Evolutionary conservation across 1,140 invertebrate genomes (phyloP).

Genomic region (Gonioctena quinquepunctata): DNA sequence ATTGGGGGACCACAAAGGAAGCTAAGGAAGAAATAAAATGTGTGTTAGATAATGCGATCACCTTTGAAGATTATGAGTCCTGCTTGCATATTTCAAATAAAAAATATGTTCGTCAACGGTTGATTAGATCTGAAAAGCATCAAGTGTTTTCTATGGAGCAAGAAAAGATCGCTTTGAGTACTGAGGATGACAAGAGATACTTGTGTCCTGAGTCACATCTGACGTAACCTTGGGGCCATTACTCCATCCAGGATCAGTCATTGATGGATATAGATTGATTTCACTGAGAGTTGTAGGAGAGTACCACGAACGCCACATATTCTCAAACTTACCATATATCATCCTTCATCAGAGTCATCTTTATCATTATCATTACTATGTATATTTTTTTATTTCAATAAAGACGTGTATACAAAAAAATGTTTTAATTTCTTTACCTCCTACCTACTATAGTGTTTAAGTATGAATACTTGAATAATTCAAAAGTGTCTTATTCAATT

Average conservation of each 20-base stretch:
- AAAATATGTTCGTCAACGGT: conserved; percentile 15
- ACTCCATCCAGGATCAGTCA: background rate
- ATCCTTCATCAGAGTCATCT: too few species aligned
- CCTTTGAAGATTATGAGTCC: conserved; percentile 36
- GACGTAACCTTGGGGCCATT: background rate
- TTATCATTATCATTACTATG: too few species aligned
- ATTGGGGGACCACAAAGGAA: conserved; percentile 33
- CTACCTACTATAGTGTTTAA: too few species aligned
- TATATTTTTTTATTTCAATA: too few species aligned
- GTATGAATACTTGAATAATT: too few species aligned
- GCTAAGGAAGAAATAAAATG: conserved; percentile 40
- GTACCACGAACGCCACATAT: too few species aligned
- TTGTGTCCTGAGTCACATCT: background rate
- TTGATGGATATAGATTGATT: background rate
- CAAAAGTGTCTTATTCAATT: too few species aligned
- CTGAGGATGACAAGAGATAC: conserved; percentile 28
- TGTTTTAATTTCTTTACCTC: too few species aligned
- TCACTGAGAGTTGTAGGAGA: too few species aligned
- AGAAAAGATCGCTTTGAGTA: conserved; percentile 34
- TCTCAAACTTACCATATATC: too few species aligned
- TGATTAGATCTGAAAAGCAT: conserved; percentile 30
- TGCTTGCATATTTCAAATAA: conserved; percentile 25
- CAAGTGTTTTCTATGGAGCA: conserved; percentile 34
- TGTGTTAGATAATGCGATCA: conserved; percentile 31
- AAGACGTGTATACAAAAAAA: too few species aligned